Evolutionary conservation across 1,140 invertebrate genomes (phyloP), one percentile per base, ranked within the genome.

Genomic region (Uloborus diversus): DNA sequence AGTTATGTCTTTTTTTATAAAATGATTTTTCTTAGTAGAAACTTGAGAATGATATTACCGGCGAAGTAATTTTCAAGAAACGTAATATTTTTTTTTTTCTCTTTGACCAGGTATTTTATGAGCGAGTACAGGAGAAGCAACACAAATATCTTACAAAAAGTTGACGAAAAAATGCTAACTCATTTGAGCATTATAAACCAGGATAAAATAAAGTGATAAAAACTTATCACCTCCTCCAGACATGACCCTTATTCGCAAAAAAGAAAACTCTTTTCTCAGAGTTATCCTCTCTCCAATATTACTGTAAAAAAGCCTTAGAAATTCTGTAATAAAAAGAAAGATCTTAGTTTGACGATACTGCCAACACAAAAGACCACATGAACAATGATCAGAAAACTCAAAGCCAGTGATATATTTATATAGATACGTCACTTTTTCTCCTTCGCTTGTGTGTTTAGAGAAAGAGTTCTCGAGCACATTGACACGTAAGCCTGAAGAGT

Each of bases 201-300:
- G n/a, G n/a, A n/a, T n/a, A n/a, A n/a, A n/a, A n/a, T n/a, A n/a
- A n/a, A n/a, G n/a, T n/a, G n/a, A n/a, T n/a, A n/a, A n/a, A n/a
- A 70, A 75, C 57, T 75, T 62, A 75, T 75, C 70, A 75, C 35
- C 57, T 62, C 25, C 53, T 71, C 49, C 57, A 75, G 70, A 47
- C 33, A 32, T 56, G 51, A 56, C 11, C 23, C n/a, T 11, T 30
- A 7, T n/a, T n/a, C 30, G 42, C 9, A 62, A 25, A 4, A 49
- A 62, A 75, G 62, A 73, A 57, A 62, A 47, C n/a, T 33, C 23
- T 33, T 51, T 33, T 70, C 32, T 61, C 25, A 62, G 30, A 75
- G 57, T 75, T 75, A 75, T 75, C 70, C 47, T 17, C 25, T 75
- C 42, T 75, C 57, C 47, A 57, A 75, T 75, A 75, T 75, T 75